Evolutionary conservation across 2,888 invertebrate species (phyloP), one percentile per base, ranked within the genome.

Genomic region (Liodrosophila aerea): DNA sequence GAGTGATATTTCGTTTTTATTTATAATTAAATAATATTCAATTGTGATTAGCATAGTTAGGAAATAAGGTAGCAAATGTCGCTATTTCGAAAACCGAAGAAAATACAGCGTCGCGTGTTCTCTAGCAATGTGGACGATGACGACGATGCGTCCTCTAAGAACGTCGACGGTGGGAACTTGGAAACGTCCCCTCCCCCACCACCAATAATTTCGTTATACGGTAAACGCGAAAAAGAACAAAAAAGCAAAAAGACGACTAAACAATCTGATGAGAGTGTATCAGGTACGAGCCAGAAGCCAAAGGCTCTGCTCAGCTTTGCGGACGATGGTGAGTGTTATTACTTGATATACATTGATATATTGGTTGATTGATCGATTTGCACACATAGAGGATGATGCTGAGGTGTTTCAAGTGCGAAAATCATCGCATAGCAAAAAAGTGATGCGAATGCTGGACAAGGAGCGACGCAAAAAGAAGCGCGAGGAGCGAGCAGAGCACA

Each of bases 331-430:
- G 86, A 86, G 86, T 71, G 89, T 7, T 33, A 7, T n/a, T n/a
- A n/a, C n/a, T 37, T 36, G 45, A 33, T 11, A 12, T 45, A 43
- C 7, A 29, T 3, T 51, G 31, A 18, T 27, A 7, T 33, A 50
- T 43, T 56, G 11, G 29, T 64, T 53, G 18, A 53, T 43, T 57
- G 13, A 29, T 47, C 43, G n/a, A 2, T 44, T 47, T 18, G 11
- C 41, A 37, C 7, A 1, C 13, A 5, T 84, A 92, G 89, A 91
- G 91, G 95, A 95, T 85, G 95, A 95, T 88, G 95, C 93, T 18
- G 97, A 97, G 91, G 94, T 96, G 47, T 98, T 98, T 90, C 95
- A 97, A 92, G 96, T 98, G 46, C 97, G 97, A 90, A 98, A 98
- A 90, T 97, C 98, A 7, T 96, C 96, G 7, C 96, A 97, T 87